Percentiles rank a stretch among this genome's conserved stretches.
Evolutionary conservation across 2,888 invertebrate genomes (phyloP).

Genomic region (Drosophila lacicola): DNA sequence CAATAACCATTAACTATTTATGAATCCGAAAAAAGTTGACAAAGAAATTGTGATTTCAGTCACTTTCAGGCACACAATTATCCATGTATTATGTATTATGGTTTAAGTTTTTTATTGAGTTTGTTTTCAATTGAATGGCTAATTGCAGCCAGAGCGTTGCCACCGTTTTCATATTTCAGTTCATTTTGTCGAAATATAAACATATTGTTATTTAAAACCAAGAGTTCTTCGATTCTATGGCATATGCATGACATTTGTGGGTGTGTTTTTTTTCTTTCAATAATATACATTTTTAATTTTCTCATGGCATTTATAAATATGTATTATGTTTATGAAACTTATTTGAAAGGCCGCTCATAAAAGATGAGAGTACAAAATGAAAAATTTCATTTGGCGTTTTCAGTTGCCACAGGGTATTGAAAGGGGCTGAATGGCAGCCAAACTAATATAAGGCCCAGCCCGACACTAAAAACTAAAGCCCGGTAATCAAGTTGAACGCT

Average conservation of each 20-base stretch:
- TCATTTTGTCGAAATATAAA: neutral
- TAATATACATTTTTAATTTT: too few species aligned
- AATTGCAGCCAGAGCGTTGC: neutral
- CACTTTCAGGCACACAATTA: too few species aligned
- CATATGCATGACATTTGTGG: too few species aligned
- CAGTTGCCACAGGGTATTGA: neutral
- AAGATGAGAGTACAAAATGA: slow-evolving; percentile 2
- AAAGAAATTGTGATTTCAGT: too few species aligned
- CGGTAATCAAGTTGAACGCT: slow-evolving; percentile 45
- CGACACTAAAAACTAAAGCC: slow-evolving; percentile 45
- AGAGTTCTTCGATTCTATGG: too few species aligned
- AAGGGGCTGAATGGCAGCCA: neutral
- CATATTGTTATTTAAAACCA: too few species aligned
- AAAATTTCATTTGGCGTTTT: neutral
- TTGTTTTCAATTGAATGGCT: neutral
- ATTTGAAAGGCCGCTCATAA: neutral
- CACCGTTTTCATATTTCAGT: neutral
- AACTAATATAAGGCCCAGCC: slow-evolving; percentile 19
- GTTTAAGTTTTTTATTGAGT: neutral
- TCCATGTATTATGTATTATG: too few species aligned
- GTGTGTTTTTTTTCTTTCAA: too few species aligned
- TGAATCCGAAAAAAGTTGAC: neutral
- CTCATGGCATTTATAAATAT: too few species aligned
- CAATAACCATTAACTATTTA: neutral
- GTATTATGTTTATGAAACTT: too few species aligned